Evolutionary conservation across 2,797 vertebrate species (phyloP).

Genomic region (Helicolenus hilgendorfi): DNA sequence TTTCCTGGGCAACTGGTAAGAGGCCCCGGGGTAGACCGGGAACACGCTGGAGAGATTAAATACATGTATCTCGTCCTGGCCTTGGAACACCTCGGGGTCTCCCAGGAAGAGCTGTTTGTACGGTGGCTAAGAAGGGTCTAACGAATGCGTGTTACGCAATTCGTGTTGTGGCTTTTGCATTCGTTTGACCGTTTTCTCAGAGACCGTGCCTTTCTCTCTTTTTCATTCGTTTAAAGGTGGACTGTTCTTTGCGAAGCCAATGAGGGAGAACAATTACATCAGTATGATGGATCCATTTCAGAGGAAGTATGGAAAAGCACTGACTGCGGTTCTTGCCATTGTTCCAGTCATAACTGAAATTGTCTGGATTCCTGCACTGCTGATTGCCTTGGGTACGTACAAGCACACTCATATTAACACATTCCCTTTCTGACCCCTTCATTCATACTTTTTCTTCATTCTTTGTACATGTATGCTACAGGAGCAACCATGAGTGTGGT

Average conservation of each 20-base stretch:
- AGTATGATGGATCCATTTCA: conserved; percentile 70
- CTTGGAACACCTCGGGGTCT: too few species aligned
- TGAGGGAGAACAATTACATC: conserved; percentile 6
- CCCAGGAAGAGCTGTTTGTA: too few species aligned
- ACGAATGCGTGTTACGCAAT: too few species aligned
- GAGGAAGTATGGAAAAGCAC: conserved; percentile 53
- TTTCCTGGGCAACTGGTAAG: too few species aligned
- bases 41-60: too few species aligned
- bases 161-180: too few species aligned
- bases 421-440: background rate
- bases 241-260: conserved; percentile 4
- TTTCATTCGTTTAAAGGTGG: background rate
- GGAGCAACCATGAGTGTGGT: conserved; percentile 86
- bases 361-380: conserved; percentile 16
- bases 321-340: conserved; percentile 23
- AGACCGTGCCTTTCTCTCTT: background rate
- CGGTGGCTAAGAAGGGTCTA: too few species aligned
- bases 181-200: too few species aligned
- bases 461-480: background rate
- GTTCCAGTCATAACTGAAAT: conserved; percentile 37
- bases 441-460: background rate
- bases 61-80: too few species aligned
- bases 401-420: background rate
- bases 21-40: too few species aligned
- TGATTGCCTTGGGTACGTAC: conserved; percentile 34